A percentile compares a stretch with the other conserved stretches of the same genome.
These are phyloP conservation scores for Apamea monoglypha DNA, from an alignment of 2,888 invertebrate genomes.

Conservation along the genomic window DNA sequence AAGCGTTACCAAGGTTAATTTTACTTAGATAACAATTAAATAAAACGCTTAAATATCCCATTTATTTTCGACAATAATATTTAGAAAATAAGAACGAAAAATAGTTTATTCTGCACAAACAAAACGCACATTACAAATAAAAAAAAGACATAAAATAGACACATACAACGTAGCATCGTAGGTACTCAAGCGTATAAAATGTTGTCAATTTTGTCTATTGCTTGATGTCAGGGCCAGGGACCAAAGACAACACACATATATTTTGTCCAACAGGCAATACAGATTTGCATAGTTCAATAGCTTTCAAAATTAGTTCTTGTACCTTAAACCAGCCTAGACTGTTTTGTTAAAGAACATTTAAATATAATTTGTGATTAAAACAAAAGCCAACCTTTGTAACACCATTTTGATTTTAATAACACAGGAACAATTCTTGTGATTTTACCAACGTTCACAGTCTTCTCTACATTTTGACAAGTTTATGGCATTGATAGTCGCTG, in stretches of 20 bases:
- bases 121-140: too few relatives aligned
- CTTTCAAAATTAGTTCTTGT: neutral
- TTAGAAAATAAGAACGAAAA: too few relatives aligned
- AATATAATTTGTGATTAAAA: neutral
- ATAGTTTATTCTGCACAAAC: too few relatives aligned
- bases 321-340: neutral
- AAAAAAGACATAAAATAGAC: too few relatives aligned
- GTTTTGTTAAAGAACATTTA: neutral
- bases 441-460: neutral
- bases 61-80: too few relatives aligned
- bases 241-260: neutral
- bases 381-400: neutral
- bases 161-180: too few relatives aligned
- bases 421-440: neutral
- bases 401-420: neutral
- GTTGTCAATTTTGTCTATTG: too few relatives aligned
- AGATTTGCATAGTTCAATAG: neutral
- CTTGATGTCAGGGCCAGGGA: too few relatives aligned
- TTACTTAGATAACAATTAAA: neutral
- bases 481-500: neutral
- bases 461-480: neutral
- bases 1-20: neutral
- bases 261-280: neutral
- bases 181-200: too few relatives aligned
- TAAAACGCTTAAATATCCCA: too few relatives aligned